Evolutionary conservation across 2,797 vertebrate genomes (phyloP), one percentile per base, ranked within the genome.

Genomic region (Gymnoscopelus braueri): DNA sequence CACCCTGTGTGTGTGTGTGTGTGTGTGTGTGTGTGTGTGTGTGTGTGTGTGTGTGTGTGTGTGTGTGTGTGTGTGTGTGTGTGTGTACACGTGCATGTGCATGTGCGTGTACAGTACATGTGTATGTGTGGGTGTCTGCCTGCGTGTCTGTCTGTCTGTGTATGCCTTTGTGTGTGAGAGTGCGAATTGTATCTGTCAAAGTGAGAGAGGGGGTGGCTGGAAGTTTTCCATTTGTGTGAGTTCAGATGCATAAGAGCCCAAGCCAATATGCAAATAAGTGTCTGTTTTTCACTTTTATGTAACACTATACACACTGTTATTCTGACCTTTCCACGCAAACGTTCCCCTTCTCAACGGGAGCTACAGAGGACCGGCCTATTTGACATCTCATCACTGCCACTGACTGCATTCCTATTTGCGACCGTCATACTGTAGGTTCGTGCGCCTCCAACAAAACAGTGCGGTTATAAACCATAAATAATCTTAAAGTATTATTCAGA

Each of bases 151-250:
- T 63, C 35, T 19, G 52, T 26, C 3, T 52, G 24, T 35, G 6
- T 52, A 0, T 53, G 2, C 39, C 12, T 39, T 35, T 54, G 39
- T 65, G 63, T 51, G 61, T 63, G 12, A 1, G 50, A 13, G 10
- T 19, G 1, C 3, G 26, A 44, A 10, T 23, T 87, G 72, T 79
- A 72, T 85, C 68, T 79, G 73, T 90, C 84, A 91, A 79, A 89
- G 74, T 60, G 83, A 91, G 83, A 91, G 84, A 69, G 83, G 83
- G 87, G 80, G 89, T 69, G 82, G 85, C 35, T 88, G 72, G 39
- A 71, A 78, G 78, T 89, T 91, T 89, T 85, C 87, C 84, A 79
- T 84, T 78, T 76, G 75, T 72, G 70, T 62, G 61, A 72, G 74
- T 77, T 88, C 60, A 91, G 67, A 79, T 83, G 68, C 72, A 84